A percentile compares a stretch with the other conserved stretches of the same genome.
phyloP scores from a whole-genome alignment of 2,888 invertebrate genomes.

The Lucinisca nassula region DNA sequence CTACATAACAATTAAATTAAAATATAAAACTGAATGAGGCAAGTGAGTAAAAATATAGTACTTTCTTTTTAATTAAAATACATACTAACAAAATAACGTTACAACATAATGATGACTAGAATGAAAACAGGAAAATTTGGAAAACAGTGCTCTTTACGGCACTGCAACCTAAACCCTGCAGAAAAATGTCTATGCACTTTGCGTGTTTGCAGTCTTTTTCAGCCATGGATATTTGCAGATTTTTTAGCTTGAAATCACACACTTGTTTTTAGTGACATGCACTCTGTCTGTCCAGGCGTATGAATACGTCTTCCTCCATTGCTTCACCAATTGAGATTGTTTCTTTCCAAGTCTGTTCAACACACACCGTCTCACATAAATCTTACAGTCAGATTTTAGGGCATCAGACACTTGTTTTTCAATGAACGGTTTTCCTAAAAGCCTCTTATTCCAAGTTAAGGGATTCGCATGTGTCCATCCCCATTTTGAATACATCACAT shows the following conservation, averaged over 20 bases:
- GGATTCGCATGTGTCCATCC: constrained; percentile 17
- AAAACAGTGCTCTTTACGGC: too few relatives aligned
- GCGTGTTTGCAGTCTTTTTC: too few relatives aligned
- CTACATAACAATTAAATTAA: too few relatives aligned
- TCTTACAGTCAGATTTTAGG: constrained; percentile 60
- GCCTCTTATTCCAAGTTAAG: constrained; percentile 42
- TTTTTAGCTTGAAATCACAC: not conserved
- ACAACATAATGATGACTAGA: too few relatives aligned
- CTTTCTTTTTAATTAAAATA: too few relatives aligned
- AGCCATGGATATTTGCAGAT: too few relatives aligned
- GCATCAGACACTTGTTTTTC: constrained; percentile 55
- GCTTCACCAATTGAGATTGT: constrained; percentile 25
- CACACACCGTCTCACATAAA: constrained; percentile 72
- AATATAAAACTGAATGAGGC: too few relatives aligned
- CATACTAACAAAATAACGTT: too few relatives aligned
- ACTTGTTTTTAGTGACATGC: not conserved
- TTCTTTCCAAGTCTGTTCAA: constrained; percentile 51
- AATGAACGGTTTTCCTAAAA: constrained; percentile 39
- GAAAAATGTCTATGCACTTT: too few relatives aligned
- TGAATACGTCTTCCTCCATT: constrained; percentile 33
- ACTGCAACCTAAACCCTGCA: too few relatives aligned
- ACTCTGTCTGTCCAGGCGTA: constrained; percentile 40
- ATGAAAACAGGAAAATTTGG: too few relatives aligned
- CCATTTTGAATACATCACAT: constrained; percentile 69
- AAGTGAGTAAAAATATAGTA: too few relatives aligned